Percentiles rank a stretch among this genome's conserved stretches.
These are phyloP conservation scores for Eupleurogrammus muticus DNA, from an alignment of 2,797 vertebrate genomes.

Conservation along the genomic window DNA sequence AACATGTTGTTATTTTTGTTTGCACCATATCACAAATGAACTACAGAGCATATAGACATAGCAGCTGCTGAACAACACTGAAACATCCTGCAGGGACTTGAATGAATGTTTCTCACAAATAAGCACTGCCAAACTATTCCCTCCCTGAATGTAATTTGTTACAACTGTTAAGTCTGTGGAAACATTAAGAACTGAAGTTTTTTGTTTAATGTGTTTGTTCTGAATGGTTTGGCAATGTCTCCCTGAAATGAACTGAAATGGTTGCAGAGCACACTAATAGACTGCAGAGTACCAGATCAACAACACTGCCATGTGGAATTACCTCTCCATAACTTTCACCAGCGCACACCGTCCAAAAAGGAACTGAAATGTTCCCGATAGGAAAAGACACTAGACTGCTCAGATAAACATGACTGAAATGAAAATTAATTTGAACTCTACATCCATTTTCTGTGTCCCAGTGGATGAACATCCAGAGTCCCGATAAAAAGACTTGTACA, in stretches of 20 bases:
- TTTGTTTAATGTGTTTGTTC: slow-evolving; percentile 44
- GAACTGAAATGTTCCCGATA: slow-evolving; percentile 27
- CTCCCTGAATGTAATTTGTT: slow-evolving; percentile 47
- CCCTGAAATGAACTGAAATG: slow-evolving; percentile 50
- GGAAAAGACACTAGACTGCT: slow-evolving; percentile 41
- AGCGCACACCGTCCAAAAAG: slow-evolving; percentile 29
- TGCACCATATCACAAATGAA: slow-evolving; percentile 23
- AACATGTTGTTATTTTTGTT: slow-evolving; percentile 39
- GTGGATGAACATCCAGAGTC: slow-evolving; percentile 27
- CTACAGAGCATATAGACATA: slow-evolving; percentile 12
- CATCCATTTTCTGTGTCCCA: slow-evolving; percentile 4
- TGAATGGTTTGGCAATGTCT: slow-evolving; percentile 69
- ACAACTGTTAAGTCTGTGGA: slow-evolving; percentile 22
- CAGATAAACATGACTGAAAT: slow-evolving; percentile 39
- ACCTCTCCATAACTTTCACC: slow-evolving; percentile 8
- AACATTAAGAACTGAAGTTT: slow-evolving; percentile 8
- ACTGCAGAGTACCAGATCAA: slow-evolving; percentile 26
- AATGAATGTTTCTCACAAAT: slow-evolving; percentile 46
- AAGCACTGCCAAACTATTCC: slow-evolving; percentile 69
- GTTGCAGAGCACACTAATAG: slow-evolving; percentile 27
- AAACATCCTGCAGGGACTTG: slow-evolving; percentile 60
- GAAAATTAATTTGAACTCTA: slow-evolving; percentile 24
- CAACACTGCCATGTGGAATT: slow-evolving; percentile 45
- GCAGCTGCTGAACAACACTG: slow-evolving; percentile 35
- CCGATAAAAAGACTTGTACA: slow-evolving; percentile 38